Conservation (phyloP, 2,797 vertebrate genomes). For the Psittacula derbiana region DNA sequence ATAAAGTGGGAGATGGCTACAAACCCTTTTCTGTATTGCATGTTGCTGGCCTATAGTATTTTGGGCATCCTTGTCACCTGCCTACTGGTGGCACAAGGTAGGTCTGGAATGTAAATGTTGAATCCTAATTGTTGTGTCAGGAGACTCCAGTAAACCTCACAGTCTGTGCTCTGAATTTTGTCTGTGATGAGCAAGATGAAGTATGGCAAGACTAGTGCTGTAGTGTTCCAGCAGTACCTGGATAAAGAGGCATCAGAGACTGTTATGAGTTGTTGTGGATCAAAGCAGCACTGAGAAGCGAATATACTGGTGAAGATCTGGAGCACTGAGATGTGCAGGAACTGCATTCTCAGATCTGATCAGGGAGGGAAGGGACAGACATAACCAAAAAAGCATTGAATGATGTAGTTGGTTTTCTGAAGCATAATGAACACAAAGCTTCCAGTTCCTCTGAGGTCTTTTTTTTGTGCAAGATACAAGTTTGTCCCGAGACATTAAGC, state of each 20-base stretch:
- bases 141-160: neutral
- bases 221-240: neutral
- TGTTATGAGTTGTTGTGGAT: rapidly evolving
- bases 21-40: neutral
- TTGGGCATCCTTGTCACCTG: neutral
- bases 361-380: neutral
- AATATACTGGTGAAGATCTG: neutral
- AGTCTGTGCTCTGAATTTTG: neutral
- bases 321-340: neutral
- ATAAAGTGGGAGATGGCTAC: neutral
- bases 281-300: neutral
- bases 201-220: neutral
- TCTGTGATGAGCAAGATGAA: neutral
- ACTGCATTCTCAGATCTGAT: neutral
- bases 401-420: neutral
- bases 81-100: neutral
- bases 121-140: neutral
- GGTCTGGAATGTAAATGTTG: neutral
- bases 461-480: neutral
- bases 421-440: neutral
- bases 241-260: neutral
- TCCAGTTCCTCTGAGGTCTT: neutral
- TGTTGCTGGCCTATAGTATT: neutral
- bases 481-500: neutral
- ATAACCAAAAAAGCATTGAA: neutral